These are phyloP conservation scores for Melanotaenia parkinsoni DNA, from an alignment of 2,797 vertebrate genomes.

Conservation along the genomic window DNA sequence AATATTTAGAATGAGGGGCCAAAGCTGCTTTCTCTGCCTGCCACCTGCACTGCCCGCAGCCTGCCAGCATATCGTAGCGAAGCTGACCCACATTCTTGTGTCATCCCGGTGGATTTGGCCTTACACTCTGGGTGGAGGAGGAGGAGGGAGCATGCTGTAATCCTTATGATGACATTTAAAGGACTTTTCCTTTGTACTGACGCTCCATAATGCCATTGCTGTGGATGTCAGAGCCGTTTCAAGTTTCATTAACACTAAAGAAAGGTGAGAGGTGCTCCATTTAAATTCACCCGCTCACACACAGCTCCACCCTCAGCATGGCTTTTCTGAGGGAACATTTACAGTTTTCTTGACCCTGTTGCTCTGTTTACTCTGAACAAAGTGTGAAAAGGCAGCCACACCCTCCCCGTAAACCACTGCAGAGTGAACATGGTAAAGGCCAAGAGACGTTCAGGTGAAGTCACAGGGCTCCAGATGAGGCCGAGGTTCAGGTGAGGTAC, in stretches of 20 bases:
- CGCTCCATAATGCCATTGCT: constrained; percentile 21
- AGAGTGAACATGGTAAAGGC: neutral
- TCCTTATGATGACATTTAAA: constrained; percentile 53
- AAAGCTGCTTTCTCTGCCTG: constrained; percentile 33
- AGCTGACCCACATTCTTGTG: constrained; percentile 71
- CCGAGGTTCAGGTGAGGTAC: constrained; percentile 29
- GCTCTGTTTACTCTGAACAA: constrained; percentile 46
- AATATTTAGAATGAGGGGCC: constrained; percentile 54
- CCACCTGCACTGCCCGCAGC: constrained; percentile 50
- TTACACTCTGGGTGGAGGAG: constrained; percentile 9
- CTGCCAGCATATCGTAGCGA: constrained; percentile 27
- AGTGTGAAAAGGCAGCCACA: constrained; percentile 26
- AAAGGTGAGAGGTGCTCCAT: constrained; percentile 27
- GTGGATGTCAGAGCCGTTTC: constrained; percentile 37
- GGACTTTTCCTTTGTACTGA: constrained; percentile 41
- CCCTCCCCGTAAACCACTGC: constrained; percentile 20
- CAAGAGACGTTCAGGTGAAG: neutral
- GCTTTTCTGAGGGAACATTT: constrained; percentile 41
- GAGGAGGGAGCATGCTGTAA: constrained; percentile 38
- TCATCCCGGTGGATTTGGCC: constrained; percentile 53
- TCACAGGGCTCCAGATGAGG: constrained; percentile 25
- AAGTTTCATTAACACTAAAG: constrained; percentile 53
- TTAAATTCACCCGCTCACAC: neutral
- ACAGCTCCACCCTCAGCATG: constrained; percentile 20
- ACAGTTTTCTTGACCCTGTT: neutral